Evolutionary conservation across 1,140 invertebrate genomes (phyloP), one percentile per base, ranked within the genome.

Genomic region (Halyomorpha halys): DNA sequence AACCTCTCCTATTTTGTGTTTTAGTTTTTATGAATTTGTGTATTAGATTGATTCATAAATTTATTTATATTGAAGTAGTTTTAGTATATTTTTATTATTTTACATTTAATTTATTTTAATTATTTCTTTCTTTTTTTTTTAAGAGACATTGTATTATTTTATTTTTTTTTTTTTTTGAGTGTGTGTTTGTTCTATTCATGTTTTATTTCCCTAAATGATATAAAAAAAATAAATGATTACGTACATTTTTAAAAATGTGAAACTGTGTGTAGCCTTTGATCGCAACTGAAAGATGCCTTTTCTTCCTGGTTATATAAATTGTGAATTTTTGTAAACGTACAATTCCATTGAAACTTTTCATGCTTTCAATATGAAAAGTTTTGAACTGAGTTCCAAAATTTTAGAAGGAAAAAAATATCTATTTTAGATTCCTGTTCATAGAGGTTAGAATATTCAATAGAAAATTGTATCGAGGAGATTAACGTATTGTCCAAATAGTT

Each of bases 311-410:
- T 47, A 49, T 11, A 39, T 1, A 19, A 19, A 49, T 11, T 18
- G 11, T 49, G 47, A 49, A 49, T 49, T 49, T 49, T 39, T 39
- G 5, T 39, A 39, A 39, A 39, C 11, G 3, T 49, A 49, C 2
- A 49, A 49, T 49, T 49, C 47, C 21, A 49, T 5, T 5, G 47
- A 39, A 39, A 49, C 47, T 49, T 21, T 49, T 49, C 47, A 49
- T 49, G 11, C 11, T 19, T 19, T 49, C 47, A n/a, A 21, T 21
- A 49, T 49, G 47, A 49, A 49, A 18, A 49, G 47, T 49, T 18
- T 49, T 49, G 47, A 49, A 49, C 47, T 49, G 47, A 49, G 47
- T 18, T 49, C 47, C 47, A 49, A 49, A 39, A 39, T 49, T 18
- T 49, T 49, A 49, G 21, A 19, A 21, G 47, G 6, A 49, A 49